Evolutionary conservation across 2,888 invertebrate species (phyloP), one percentile per base, ranked within the genome.

Genomic region (Drosophila neoperkinsi): DNA sequence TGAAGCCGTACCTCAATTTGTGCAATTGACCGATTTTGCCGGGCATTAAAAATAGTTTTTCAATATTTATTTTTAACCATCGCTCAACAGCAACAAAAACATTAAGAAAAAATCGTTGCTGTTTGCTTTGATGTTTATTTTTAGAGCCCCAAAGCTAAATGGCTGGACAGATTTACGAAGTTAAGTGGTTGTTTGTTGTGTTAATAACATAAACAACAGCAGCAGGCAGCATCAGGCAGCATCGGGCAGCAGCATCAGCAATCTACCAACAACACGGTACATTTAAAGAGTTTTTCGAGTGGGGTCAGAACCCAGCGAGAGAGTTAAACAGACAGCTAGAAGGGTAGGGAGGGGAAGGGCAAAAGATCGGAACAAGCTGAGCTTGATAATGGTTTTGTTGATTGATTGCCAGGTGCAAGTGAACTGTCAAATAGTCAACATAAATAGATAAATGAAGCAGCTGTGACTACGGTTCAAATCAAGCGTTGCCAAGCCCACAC

Each of bases 131-230:
- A 88, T 79, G 81, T 88, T 76, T 88, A 84, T 84, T 81, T 86
- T 80, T 82, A 82, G 73, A 77, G n/a, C 62, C 31, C 25, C 18
- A 71, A 64, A 71, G 67, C 77, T 74, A 88, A 85, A 83, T 85
- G 81, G 84, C 73, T 71, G 81, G 71, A 85, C 83, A 79, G 75
- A 77, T 79, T 79, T 79, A 74, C 65, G 53, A 70, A 74, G 82
- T 74, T 85, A 85, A 85, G 88, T 85, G 88, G 72, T 88, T 88
- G 79, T 88, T 84, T 88, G 85, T 81, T 84, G 83, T 88, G 79
- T 81, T 88, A 82, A 84, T 84, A 84, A 79, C 77, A 81, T 72
- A 71, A 84, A 79, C 79, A 82, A 62, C 61, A 79, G 46, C 67
- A 67, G 18, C 76, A 67, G 38, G 21, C 46, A 46, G 21, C 21